Conservation (phyloP, 2,888 invertebrate genomes). For the Smittia aterrima region DNA sequence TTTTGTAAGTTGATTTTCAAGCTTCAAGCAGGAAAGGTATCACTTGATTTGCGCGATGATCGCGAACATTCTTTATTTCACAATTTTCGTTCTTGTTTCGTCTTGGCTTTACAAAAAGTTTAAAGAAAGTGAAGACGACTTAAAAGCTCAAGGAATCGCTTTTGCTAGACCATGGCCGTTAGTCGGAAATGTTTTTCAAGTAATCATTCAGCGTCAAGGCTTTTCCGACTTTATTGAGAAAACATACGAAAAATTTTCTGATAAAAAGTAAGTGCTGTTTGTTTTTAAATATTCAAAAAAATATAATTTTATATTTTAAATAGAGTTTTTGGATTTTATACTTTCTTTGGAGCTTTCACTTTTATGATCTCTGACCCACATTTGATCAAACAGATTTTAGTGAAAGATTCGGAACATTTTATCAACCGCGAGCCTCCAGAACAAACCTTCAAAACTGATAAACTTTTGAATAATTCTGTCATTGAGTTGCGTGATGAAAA, state of each 20-base stretch:
- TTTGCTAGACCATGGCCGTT: neutral
- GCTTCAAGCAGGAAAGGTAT: too few species aligned
- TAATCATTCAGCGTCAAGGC: neutral
- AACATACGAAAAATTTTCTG: neutral
- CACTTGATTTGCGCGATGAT: too few species aligned
- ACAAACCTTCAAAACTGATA: neutral
- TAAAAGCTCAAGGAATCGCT: neutral
- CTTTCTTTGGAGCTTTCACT: neutral
- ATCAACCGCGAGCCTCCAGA: neutral
- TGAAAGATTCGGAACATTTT: slow-evolving; percentile 19
- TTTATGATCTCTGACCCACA: neutral
- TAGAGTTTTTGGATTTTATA: neutral
- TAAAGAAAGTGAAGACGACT: neutral
- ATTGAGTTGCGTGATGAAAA: neutral
- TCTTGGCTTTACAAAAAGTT: neutral
- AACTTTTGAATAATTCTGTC: neutral
- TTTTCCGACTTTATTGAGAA: neutral
- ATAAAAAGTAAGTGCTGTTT: neutral
- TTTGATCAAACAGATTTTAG: slow-evolving; percentile 17
- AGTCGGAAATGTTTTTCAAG: neutral
- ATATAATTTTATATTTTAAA: neutral
- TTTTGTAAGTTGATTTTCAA: too few species aligned
- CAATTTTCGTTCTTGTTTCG: neutral
- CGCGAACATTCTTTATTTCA: neutral
- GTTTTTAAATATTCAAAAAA: neutral